phyloP scores from a whole-genome alignment of 2,888 invertebrate genomes.

The Drosophila anceps region DNA sequence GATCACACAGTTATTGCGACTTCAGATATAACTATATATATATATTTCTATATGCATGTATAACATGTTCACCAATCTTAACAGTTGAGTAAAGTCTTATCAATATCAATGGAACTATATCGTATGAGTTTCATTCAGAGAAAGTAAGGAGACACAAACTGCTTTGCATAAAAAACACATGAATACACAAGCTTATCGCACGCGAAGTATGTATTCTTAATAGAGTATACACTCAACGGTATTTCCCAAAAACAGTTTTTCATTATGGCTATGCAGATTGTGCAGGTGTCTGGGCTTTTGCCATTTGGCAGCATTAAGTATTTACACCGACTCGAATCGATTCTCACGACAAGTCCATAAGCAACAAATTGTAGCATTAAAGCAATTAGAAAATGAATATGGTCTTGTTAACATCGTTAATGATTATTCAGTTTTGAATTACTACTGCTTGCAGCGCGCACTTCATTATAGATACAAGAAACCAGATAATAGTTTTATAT shows the following conservation, averaged over 20 bases:
- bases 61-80: not conserved
- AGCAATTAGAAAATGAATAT: slow-evolving; percentile 1
- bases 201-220: not conserved
- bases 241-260: not conserved
- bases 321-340: slow-evolving; percentile 24
- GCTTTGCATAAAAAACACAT: too few relatives aligned
- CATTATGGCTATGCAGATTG: slow-evolving; percentile 9
- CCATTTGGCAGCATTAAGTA: slow-evolving; percentile 49
- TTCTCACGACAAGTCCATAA: slow-evolving; percentile 47
- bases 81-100: not conserved
- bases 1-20: not conserved
- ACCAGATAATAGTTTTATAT: not conserved
- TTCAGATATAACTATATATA: not conserved
- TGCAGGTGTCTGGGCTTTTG: slow-evolving; percentile 71
- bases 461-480: slow-evolving; percentile 10
- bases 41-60: not conserved
- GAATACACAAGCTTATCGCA: not conserved
- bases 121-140: not conserved
- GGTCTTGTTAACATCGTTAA: slow-evolving; percentile 25
- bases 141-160: not conserved
- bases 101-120: not conserved
- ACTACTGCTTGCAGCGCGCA: not conserved
- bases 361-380: slow-evolving; percentile 34
- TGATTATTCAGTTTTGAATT: slow-evolving; percentile 5
- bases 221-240: not conserved